These are phyloP conservation scores for Polydrusus tereticollis DNA, from an alignment of 2,888 invertebrate species.

Conservation along the genomic window DNA sequence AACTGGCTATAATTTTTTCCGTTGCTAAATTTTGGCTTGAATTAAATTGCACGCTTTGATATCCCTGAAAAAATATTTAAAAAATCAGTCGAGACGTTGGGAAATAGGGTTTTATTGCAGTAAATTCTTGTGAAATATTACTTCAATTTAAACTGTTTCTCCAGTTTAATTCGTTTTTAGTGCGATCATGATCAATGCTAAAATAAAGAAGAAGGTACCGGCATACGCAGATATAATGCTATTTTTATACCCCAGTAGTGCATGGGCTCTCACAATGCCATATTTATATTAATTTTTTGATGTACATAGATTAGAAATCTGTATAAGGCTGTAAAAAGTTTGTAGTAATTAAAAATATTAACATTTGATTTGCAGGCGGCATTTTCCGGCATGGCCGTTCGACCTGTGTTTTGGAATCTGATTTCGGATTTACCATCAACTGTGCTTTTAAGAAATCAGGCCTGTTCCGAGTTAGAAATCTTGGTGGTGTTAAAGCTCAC, in stretches of 20 bases:
- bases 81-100: not conserved
- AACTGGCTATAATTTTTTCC: not conserved
- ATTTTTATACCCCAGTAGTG: too few relatives aligned
- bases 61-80: constrained; percentile 12
- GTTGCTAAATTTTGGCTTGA: not conserved
- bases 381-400: constrained; percentile 76
- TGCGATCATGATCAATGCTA: too few relatives aligned
- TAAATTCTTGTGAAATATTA: not conserved
- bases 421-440: constrained; percentile 91
- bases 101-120: not conserved
- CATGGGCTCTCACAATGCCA: too few relatives aligned
- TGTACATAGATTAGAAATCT: constrained; percentile 6
- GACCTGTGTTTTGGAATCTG: constrained; percentile 89
- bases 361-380: constrained; percentile 71
- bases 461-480: constrained; percentile 89
- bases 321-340: constrained; percentile 1
- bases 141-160: too few relatives aligned
- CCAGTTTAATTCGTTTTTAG: too few relatives aligned
- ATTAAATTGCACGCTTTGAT: not conserved
- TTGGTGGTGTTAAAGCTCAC: constrained; percentile 91
- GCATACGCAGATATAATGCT: too few relatives aligned
- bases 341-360: constrained; percentile 28
- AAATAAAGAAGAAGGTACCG: too few relatives aligned
- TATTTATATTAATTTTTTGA: too few relatives aligned
- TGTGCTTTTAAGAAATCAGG: constrained; percentile 94